Evolutionary conservation across 2,113 vertebrate genomes (phyloP).

Genomic region (Eurystomus gularis): DNA sequence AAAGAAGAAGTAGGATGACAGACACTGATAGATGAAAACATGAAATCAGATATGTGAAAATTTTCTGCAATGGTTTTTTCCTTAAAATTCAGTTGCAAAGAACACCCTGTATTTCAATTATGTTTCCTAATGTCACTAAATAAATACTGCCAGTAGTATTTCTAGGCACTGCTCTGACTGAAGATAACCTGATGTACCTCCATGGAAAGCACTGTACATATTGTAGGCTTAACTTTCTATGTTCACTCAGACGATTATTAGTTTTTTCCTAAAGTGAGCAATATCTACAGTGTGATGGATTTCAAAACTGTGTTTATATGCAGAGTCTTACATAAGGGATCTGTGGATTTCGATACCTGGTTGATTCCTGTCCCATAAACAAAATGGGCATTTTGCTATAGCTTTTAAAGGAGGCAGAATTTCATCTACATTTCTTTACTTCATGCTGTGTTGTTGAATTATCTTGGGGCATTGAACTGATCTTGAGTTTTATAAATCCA

Average conservation of each 20-base stretch:
- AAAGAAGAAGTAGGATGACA: background rate
- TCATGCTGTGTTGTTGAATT: background rate
- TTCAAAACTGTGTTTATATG: background rate
- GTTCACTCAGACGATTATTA: background rate
- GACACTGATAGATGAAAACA: background rate
- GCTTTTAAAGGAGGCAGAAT: background rate
- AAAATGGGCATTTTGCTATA: background rate
- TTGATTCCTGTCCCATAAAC: background rate
- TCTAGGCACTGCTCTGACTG: background rate
- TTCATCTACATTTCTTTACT: background rate
- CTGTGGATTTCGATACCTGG: background rate
- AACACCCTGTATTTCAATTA: background rate
- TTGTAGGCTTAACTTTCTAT: background rate
- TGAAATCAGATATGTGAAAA: background rate
- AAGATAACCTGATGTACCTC: background rate
- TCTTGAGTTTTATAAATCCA: background rate
- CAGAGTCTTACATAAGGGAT: background rate
- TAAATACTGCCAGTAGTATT: background rate
- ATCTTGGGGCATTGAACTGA: background rate
- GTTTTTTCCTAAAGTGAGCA: background rate
- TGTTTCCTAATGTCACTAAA: background rate
- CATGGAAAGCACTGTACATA: background rate
- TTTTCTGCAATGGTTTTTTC: background rate
- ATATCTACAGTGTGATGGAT: background rate
- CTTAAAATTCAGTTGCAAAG: background rate